Evolutionary conservation across 2,113 vertebrate genomes (phyloP).

Genomic region (Pelodiscus sinensis): DNA sequence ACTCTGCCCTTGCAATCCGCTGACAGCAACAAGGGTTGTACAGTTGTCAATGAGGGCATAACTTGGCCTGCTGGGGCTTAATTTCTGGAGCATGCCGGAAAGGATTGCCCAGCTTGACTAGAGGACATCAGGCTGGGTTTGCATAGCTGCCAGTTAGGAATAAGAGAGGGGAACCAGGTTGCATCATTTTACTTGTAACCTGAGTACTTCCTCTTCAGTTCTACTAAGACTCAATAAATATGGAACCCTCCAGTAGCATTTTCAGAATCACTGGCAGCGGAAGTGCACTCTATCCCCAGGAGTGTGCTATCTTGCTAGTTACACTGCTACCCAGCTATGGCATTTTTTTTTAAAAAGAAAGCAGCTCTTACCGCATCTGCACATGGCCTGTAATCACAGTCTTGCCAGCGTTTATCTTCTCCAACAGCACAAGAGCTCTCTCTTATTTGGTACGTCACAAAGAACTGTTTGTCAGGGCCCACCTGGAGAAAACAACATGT

Average conservation of each 20-base stretch:
- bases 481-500: constrained; percentile 70
- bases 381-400: constrained; percentile 80
- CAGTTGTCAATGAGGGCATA: neutral
- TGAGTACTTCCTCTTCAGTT: neutral
- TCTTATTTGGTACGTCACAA: constrained; percentile 80
- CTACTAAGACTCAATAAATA: neutral
- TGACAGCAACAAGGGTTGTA: neutral
- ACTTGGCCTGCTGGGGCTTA: neutral
- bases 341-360: neutral
- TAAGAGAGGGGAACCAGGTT: neutral
- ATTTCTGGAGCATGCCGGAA: neutral
- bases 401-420: constrained; percentile 80
- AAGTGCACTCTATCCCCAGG: neutral
- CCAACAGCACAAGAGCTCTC: constrained; percentile 79
- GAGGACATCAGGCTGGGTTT: neutral
- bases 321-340: neutral
- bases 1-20: neutral
- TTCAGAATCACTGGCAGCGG: neutral
- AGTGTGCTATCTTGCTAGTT: neutral
- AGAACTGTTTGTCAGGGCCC: constrained; percentile 67
- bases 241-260: neutral
- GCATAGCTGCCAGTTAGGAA: neutral
- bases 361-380: constrained; percentile 74
- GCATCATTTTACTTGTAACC: neutral
- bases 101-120: neutral